Evolutionary conservation across 2,888 invertebrate species (phyloP).

Genomic region (Thymelicus lineola): DNA sequence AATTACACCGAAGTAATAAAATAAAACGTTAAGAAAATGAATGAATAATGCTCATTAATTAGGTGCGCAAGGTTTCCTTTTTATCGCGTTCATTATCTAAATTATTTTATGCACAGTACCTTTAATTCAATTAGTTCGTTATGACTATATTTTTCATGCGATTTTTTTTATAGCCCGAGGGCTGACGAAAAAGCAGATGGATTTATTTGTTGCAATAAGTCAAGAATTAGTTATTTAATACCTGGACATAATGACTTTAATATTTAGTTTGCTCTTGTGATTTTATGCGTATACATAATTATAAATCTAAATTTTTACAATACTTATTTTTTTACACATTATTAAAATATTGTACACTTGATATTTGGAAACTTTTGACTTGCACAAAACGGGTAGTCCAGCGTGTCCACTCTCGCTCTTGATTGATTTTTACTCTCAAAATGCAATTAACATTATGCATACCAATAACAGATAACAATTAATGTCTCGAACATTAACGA

Average conservation of each 20-base stretch:
- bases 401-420: background rate
- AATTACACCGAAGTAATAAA: slow-evolving; percentile 36
- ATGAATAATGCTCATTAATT: slow-evolving; percentile 15
- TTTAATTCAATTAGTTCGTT: background rate
- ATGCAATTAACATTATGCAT: slow-evolving; percentile 29
- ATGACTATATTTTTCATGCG: background rate
- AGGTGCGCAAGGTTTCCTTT: slow-evolving; percentile 17
- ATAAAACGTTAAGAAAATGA: slow-evolving; percentile 2
- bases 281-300: too few relatives aligned
- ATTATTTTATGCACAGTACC: slow-evolving; percentile 1
- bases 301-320: too few relatives aligned
- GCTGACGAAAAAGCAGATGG: too few relatives aligned
- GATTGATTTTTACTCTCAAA: slow-evolving; percentile 7
- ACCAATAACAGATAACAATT: slow-evolving; percentile 26
- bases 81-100: slow-evolving; percentile 21
- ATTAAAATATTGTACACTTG: too few relatives aligned
- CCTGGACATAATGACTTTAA: too few relatives aligned
- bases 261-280: too few relatives aligned
- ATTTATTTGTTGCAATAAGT: too few relatives aligned
- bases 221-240: too few relatives aligned
- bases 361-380: too few relatives aligned
- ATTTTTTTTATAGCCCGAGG: too few relatives aligned
- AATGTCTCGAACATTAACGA: slow-evolving; percentile 22
- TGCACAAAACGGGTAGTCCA: too few relatives aligned
- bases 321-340: too few relatives aligned